phyloP scores from a whole-genome alignment of 2,113 vertebrate species.

The Orycteropus afer region DNA sequence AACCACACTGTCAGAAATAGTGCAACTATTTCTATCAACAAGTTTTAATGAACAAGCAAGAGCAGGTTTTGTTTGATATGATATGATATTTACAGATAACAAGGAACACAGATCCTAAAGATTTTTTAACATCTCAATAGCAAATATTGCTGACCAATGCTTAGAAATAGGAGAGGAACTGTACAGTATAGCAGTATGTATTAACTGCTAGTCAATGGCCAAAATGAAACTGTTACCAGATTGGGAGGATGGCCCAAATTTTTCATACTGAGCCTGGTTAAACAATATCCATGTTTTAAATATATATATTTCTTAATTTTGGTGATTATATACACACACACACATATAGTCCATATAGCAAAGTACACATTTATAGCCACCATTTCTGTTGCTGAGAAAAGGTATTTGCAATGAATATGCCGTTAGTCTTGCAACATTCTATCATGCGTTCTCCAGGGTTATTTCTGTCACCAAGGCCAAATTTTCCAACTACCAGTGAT shows the following conservation, averaged over 20 bases:
- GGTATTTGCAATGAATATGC: no score
- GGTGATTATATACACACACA: no score
- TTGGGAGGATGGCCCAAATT: background rate
- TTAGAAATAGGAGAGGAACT: background rate
- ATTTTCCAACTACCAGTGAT: no score
- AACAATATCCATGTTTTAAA: background rate
- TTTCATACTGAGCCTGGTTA: background rate
- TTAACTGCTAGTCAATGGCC: background rate
- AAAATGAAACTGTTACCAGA: background rate
- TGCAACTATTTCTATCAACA: background rate
- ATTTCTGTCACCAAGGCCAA: no score
- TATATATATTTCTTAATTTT: no score
- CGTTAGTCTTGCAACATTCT: no score
- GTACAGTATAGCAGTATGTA: background rate
- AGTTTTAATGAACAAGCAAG: background rate
- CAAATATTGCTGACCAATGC: background rate
- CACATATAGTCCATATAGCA: no score
- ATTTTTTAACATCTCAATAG: background rate
- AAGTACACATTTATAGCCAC: no score
- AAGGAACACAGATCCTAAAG: background rate
- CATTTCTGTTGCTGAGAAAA: no score
- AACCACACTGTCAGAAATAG: background rate
- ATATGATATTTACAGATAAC: background rate
- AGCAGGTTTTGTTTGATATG: background rate
- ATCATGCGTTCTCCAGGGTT: no score